Evolutionary conservation across 2,888 invertebrate species (phyloP).

Genomic region (Endotricha flammealis): DNA sequence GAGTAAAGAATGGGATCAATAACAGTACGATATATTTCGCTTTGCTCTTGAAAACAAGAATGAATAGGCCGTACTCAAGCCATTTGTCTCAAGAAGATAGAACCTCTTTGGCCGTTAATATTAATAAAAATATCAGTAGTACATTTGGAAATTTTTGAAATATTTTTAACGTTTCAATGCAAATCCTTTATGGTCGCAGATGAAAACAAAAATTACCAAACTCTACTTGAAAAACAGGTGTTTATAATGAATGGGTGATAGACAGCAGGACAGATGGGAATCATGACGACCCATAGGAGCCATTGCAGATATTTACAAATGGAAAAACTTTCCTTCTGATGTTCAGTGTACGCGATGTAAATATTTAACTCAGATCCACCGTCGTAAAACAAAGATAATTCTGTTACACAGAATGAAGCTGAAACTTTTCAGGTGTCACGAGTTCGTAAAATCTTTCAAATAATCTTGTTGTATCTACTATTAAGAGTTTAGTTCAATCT

Average conservation of each 20-base stretch:
- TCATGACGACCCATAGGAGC: background rate
- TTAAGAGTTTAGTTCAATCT: too few species aligned
- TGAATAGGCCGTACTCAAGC: background rate
- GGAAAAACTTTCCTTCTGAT: too few species aligned
- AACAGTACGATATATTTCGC: background rate
- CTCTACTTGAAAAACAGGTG: conserved; percentile 29
- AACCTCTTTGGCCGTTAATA: background rate
- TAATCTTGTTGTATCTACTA: background rate
- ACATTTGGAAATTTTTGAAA: too few species aligned
- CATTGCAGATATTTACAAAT: too few species aligned
- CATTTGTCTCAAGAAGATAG: background rate
- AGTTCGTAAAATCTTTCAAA: background rate
- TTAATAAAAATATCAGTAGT: background rate
- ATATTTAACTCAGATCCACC: too few species aligned
- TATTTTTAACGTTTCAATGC: conserved; percentile 4
- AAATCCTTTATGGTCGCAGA: too few species aligned
- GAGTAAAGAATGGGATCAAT: too few species aligned
- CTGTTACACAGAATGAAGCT: background rate
- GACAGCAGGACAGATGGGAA: background rate
- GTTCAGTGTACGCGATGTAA: too few species aligned
- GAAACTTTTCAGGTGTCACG: background rate
- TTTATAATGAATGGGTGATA: conserved; percentile 13
- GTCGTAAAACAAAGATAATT: background rate
- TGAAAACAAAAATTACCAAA: conserved; percentile 39
- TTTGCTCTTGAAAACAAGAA: background rate